Base-by-base conservation (phyloP, 2,888 invertebrate genomes). In the Ennomos fuscantarius region DNA sequence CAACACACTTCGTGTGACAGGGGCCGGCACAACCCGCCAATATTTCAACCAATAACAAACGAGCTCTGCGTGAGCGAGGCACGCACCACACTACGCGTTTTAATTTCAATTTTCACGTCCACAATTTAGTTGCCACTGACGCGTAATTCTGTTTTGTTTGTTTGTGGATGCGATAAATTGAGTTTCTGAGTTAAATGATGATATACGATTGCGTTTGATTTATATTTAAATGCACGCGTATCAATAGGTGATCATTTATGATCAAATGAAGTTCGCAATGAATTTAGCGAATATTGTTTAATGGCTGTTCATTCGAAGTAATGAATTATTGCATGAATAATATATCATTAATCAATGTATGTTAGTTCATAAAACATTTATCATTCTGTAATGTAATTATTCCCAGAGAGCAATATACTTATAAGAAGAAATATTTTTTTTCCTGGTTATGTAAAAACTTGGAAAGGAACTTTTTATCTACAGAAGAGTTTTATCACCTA, bases 11-110 rank as follows among this genome's bases (percentile, higher is more conserved):
- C 56, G 60, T 72, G 69, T 66, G 65, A 58, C 54, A 45, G 55
- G 59, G 61, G 59, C 44, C 61, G 42, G 34, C 8, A 46, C 58
- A 39, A 44, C 49, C 45, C 13, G 36, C 39, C 43, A 51, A 62
- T 73, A 73, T 62, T 64, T 71, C 60, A 68, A 33, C 63, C 66
- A 69, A 65, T 71, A 65, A 64, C 58, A 61, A 51, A 50, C 47
- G 62, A 39, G 59, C 44, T 36, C 41, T 47, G 58, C 61, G 60
- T 61, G 51, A 53, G 44, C 58, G 55, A 13, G 46, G 53, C 49
- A 45, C 62, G 55, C 24, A 53, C 45, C 50, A 65, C 62, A 70
- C 69, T 51, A 60, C 59, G 55, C 62, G 63, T 58, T 70, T 69
- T 58, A 60, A 60, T 66, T 66, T 55, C 50, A 63, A 62, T 8